A percentile compares a stretch with the other conserved stretches of the same genome.
phyloP scores from a whole-genome alignment of 2,888 invertebrate genomes.

The Crepidodera aurea region DNA sequence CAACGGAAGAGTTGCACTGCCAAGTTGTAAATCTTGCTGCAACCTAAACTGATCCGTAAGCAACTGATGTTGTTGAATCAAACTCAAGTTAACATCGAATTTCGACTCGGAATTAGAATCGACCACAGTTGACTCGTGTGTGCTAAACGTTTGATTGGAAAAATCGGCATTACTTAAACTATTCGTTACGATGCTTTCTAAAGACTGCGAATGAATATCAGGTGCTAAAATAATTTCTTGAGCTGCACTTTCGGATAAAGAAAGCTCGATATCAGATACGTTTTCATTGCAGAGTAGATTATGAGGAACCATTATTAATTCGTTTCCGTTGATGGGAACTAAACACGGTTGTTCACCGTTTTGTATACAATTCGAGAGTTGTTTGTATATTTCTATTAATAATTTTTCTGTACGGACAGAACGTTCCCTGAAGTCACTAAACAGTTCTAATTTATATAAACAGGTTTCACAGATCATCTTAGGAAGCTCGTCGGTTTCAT shows the following conservation, averaged over 20 bases:
- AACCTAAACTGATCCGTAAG: constrained; percentile 50
- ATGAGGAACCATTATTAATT: constrained; percentile 54
- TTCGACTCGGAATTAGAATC: constrained; percentile 45
- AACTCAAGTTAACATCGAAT: constrained; percentile 52
- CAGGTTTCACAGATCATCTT: constrained; percentile 69
- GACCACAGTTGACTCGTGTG: constrained; percentile 49
- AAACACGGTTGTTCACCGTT: constrained; percentile 38
- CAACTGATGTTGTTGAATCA: constrained; percentile 53
- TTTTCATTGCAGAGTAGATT: constrained; percentile 52
- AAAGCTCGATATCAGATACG: constrained; percentile 55
- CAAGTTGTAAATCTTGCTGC: constrained; percentile 45
- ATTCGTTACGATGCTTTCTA: constrained; percentile 56
- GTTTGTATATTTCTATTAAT: constrained; percentile 59
- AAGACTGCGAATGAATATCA: constrained; percentile 51
- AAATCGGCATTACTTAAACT: constrained; percentile 55
- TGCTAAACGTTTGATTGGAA: constrained; percentile 54
- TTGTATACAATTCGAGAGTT: constrained; percentile 43
- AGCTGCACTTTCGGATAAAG: constrained; percentile 52
- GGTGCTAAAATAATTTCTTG: constrained; percentile 56
- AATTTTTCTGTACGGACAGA: constrained; percentile 65
- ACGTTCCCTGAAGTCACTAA: constrained; percentile 67
- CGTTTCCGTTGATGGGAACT: constrained; percentile 44
- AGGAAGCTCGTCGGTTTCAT: constrained; percentile 65
- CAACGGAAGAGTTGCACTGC: constrained; percentile 27
- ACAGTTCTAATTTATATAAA: constrained; percentile 65